Evolutionary conservation across 1,140 invertebrate species (phyloP), one percentile per base, ranked within the genome.

Genomic region (Amphibalanus amphitrite): DNA sequence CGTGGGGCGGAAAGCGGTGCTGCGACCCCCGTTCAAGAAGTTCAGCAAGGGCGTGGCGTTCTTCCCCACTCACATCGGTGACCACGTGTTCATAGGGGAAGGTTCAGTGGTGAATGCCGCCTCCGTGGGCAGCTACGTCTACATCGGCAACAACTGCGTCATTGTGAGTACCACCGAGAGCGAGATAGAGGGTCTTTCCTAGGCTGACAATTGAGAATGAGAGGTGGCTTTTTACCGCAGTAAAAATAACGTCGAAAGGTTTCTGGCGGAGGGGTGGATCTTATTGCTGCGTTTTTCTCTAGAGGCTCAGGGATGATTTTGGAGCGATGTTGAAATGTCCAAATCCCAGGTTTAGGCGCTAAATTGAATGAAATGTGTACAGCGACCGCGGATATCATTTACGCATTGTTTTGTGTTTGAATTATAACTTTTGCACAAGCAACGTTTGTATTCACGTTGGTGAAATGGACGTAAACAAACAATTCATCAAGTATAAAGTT

Each of bases 131-230:
- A 97, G 92, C 38, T 98, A 93, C 82, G 95, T 99, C 69, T 93
- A 98, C 79, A 98, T 99, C 78, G 97, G 97, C 69, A 97, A 98
- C 82, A 95, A 98, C 83, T 96, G 93, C 78, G 92, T 99, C 29
- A 97, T 99, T 81, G 95, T 94, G 86, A 84, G 90, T 88, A 77
- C 47, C 29, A 28, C 10, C n/a, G n/a, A n/a, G n/a, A n/a, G n/a
- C n/a, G n/a, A n/a, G n/a, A n/a, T 70, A 28, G 30, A 64, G 29
- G 26, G 71, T 20, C n/a, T 69, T 30, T 33, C 0, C 6, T 26
- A 29, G 64, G 40, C 15, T 70, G 67, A 40, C 69, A 0, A n/a
- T 13, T 8, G 33, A 71, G 33, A 29, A 71, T 6, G 23, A 71
- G 17, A 71, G n/a, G n/a, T n/a, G n/a, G n/a, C n/a, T n/a, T n/a